Base-by-base conservation (phyloP, 2,113 vertebrate species). In the Typhlomys cinereus region DNA sequence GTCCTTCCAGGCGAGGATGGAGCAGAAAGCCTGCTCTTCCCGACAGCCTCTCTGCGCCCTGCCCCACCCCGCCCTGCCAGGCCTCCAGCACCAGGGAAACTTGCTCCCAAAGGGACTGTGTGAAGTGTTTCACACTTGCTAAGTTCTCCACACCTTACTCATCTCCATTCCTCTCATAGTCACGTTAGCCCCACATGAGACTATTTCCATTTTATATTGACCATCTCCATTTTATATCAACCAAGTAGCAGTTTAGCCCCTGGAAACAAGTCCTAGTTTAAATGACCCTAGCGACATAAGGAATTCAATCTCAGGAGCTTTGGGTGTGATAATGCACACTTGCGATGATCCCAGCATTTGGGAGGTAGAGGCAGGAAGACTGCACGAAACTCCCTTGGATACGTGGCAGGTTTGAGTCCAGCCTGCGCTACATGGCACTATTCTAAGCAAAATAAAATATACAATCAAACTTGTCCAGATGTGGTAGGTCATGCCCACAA, bases 1-100 rank as follows among this genome's bases (percentile, higher is more conserved):
- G 75, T 71, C 36, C 41, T 5, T 39, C n/a, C 59, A 34, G 36
- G 64, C 78, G 46, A 8, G 50, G 69, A 88, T 12, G 15, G 62
- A 29, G 20, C 44, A 67, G 85, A 18, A 10, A 54, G n/a, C 34
- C 8, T 20, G 44, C 74, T 59, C 20, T 27, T 57, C 50, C 54
- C 11, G 0, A 8, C 62, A 14, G 23, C 23, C 52, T 54, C 57
- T 20, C 57, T 59, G 14, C 20, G 36, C 74, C 52, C 67, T 29
- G 36, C 59, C 34, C 57, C 23, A 4, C 10, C 0, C 2, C 27
- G 62, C 27, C 59, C 7, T 25, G 20, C 59, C 41, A n/a, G 3
- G n/a, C 39, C 88, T 29, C 70, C 2, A 7, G 18, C 3, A 27
- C 27, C 41, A 39, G 82, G 48, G 41, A 5, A 46, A 29, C 50